A percentile compares a stretch with the other conserved stretches of the same genome.
Conservation (phyloP, 2,113 vertebrate genomes). For the Theristicus caerulescens region DNA sequence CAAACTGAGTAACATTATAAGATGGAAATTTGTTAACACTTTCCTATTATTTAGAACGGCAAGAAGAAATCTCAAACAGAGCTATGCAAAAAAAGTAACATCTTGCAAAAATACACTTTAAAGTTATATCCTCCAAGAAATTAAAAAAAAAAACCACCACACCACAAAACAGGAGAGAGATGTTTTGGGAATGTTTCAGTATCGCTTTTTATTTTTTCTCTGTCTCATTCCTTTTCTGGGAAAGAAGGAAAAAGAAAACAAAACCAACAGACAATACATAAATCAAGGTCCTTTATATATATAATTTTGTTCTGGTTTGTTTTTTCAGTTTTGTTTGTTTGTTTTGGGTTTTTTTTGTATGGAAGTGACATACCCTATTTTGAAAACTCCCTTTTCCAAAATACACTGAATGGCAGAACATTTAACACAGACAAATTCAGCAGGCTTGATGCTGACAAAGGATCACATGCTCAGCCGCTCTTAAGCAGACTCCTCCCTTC, state of each 20-base stretch:
- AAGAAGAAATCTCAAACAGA: not conserved
- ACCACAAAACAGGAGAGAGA: no score
- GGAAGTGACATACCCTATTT: not conserved
- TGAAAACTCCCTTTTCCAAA: not conserved
- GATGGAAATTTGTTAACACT: not conserved
- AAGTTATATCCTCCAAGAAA: not conserved
- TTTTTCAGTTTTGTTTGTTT: not conserved
- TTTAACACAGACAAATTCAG: not conserved
- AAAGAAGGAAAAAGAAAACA: not conserved
- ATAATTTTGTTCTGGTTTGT: not conserved
- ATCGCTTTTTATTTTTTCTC: not conserved
- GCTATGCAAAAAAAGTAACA: not conserved
- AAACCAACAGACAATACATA: not conserved
- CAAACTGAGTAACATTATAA: not conserved
- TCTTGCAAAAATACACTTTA: not conserved
- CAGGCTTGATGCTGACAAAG: not conserved
- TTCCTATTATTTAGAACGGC: not conserved
- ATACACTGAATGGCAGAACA: fast-evolving
- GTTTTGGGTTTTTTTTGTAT: no score
- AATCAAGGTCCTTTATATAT: not conserved
- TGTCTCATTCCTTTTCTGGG: not conserved
- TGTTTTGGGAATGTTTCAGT: fast-evolving
- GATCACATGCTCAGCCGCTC: not conserved
- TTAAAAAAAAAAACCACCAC: not conserved
- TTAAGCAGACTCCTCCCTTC: not conserved